These are phyloP conservation scores for Lasioglossum albipes DNA, from an alignment of 1,140 invertebrate genomes.

Conservation along the genomic window DNA sequence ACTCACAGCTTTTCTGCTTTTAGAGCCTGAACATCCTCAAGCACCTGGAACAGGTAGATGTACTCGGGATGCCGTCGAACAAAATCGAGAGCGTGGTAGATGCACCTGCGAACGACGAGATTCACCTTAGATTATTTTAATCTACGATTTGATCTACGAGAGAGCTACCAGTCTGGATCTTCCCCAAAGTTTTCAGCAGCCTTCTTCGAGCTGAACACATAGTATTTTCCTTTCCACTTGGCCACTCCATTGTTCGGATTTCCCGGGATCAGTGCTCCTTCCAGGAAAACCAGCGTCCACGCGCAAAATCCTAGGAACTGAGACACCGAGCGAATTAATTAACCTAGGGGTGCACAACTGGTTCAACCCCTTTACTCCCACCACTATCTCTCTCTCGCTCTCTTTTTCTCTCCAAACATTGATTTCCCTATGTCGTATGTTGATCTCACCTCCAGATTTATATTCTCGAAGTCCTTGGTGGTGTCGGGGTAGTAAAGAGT, in stretches of 20 bases:
- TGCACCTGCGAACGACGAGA: constrained; percentile 75
- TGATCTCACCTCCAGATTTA: constrained; percentile 75
- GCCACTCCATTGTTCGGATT: constrained; percentile 84
- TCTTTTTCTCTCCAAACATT: neutral
- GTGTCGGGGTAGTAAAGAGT: constrained; percentile 74
- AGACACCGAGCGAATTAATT: constrained; percentile 43
- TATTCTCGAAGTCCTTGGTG: constrained; percentile 76
- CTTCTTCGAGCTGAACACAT: constrained; percentile 81
- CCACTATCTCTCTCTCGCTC: no score
- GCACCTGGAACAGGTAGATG: constrained; percentile 82
- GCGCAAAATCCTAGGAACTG: constrained; percentile 86
- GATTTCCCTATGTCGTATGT: neutral
- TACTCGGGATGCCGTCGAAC: constrained; percentile 82
- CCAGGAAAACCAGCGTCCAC: constrained; percentile 81
- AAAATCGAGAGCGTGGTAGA: constrained; percentile 81
- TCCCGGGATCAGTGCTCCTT: constrained; percentile 83
- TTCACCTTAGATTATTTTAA: neutral
- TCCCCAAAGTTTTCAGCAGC: constrained; percentile 82
- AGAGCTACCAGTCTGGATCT: constrained; percentile 81
- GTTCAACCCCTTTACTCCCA: neutral
- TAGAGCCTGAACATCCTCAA: constrained; percentile 79
- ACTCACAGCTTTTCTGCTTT: constrained; percentile 72
- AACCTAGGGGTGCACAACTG: neutral
- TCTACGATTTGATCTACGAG: neutral
- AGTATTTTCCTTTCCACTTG: constrained; percentile 80